A percentile compares a stretch with the other conserved stretches of the same genome.
phyloP scores from a whole-genome alignment of 1,140 invertebrate species.

The Drosophila kohkoa region DNA sequence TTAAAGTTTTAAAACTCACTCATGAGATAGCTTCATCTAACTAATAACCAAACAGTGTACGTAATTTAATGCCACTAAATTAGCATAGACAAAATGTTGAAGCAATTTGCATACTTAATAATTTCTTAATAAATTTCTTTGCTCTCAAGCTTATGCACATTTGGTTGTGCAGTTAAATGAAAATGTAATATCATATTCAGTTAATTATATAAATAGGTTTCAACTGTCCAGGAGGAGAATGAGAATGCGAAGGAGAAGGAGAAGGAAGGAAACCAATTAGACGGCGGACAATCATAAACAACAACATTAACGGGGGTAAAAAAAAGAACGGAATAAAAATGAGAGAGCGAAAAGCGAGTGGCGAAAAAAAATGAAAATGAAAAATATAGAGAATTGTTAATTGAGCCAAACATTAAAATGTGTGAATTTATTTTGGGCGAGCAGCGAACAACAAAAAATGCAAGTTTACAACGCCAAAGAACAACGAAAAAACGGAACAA shows the following conservation, averaged over 20 bases:
- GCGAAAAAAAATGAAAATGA: neutral
- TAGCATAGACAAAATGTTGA: too few relatives aligned
- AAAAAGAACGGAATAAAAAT: constrained; percentile 8
- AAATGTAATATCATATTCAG: constrained; percentile 14
- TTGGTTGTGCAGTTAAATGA: neutral
- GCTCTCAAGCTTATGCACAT: too few relatives aligned
- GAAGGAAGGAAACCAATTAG: constrained; percentile 29
- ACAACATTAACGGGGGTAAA: constrained; percentile 27
- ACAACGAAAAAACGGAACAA: neutral
- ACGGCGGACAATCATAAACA: constrained; percentile 36
- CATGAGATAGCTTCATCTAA: too few relatives aligned
- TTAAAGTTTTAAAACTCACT: too few relatives aligned
- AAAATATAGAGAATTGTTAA: constrained; percentile 29
- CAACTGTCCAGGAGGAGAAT: neutral
- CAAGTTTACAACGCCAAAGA: constrained; percentile 25
- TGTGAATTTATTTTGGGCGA: constrained; percentile 50
- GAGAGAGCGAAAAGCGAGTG: neutral
- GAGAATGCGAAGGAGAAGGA: too few relatives aligned
- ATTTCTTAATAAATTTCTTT: too few relatives aligned
- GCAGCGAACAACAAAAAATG: constrained; percentile 29
- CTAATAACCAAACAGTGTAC: too few relatives aligned
- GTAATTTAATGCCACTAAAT: too few relatives aligned
- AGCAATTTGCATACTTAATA: too few relatives aligned
- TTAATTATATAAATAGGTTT: constrained; percentile 34
- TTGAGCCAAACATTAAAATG: constrained; percentile 57